Conservation (phyloP, 2,888 invertebrate genomes). For the Acleris cristana region DNA sequence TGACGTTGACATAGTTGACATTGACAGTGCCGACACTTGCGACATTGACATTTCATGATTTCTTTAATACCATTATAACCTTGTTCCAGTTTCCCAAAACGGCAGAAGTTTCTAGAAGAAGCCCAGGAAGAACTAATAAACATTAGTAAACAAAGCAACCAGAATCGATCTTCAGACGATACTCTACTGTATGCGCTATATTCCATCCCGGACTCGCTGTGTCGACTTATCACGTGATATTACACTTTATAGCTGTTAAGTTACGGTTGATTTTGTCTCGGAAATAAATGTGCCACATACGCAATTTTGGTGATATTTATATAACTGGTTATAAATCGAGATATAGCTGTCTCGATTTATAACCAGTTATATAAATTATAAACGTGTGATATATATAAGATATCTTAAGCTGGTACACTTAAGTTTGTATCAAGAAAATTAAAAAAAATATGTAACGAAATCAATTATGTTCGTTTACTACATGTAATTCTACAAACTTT, state of each 20-base stretch:
- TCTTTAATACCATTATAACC: too few relatives aligned
- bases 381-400: too few relatives aligned
- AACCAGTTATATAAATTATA: too few relatives aligned
- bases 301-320: too few relatives aligned
- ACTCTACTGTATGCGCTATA: conserved; percentile 67
- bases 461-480: too few relatives aligned
- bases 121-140: conserved; percentile 58
- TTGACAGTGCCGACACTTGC: not conserved
- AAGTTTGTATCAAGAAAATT: too few relatives aligned
- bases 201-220: conserved; percentile 70
- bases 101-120: conserved; percentile 66
- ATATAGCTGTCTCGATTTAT: not conserved
- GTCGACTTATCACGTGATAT: conserved; percentile 52
- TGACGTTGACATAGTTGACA: not conserved
- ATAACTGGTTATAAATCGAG: too few relatives aligned
- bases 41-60: not conserved
- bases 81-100: conserved; percentile 62
- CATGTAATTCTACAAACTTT: too few relatives aligned
- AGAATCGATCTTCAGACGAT: conserved; percentile 61
- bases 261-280: too few relatives aligned
- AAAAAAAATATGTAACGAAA: too few relatives aligned
- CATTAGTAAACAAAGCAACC: conserved; percentile 59
- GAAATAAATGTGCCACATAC: too few relatives aligned
- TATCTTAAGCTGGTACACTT: too few relatives aligned
- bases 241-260: not conserved